Evolutionary conservation across 2,888 invertebrate species (phyloP), one percentile per base, ranked within the genome.

Genomic region (Darwinula stevensoni): DNA sequence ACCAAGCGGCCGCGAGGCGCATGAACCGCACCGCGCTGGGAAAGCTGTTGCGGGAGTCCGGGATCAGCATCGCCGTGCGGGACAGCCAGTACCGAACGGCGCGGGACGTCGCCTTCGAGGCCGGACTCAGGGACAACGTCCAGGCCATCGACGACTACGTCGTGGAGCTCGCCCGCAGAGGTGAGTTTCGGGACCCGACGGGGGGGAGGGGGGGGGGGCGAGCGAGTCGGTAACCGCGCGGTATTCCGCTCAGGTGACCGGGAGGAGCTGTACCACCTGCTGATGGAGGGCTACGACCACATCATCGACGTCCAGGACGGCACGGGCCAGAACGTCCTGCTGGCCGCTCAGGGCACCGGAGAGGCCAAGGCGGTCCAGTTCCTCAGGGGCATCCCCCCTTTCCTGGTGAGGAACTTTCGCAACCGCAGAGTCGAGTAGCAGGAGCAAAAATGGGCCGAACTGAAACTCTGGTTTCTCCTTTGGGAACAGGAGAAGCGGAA

Each of bases 51-150:
- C n/a, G n/a, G n/a, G n/a, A n/a, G n/a, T n/a, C n/a, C n/a, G n/a
- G n/a, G n/a, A n/a, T n/a, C n/a, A n/a, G n/a, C n/a, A n/a, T n/a
- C n/a, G n/a, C n/a, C n/a, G n/a, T n/a, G n/a, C n/a, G n/a, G n/a
- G n/a, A n/a, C n/a, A n/a, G n/a, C n/a, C 50, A 74, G n/a, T 80
- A 78, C 48, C 59, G 76, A 27, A 80, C 82, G 1, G 74, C 76
- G 0, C 55, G 82, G 27, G 82, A 82, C 48, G 70, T 80, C 18
- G 75, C 78, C 11, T 59, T 69, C 32, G 69, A 74, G 43, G 69
- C 73, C 1, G 67, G 67, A 39, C 62, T 75, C 30, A 58, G 62
- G 1, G 71, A 71, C 31, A 84, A 82, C 47, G 69, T 75, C 0
- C 56, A 57, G 6, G 73, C 75, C 45, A 72, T 84, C 37, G 80